Conservation (phyloP, 2,113 vertebrate genomes). For the Arothron firmamentum region DNA sequence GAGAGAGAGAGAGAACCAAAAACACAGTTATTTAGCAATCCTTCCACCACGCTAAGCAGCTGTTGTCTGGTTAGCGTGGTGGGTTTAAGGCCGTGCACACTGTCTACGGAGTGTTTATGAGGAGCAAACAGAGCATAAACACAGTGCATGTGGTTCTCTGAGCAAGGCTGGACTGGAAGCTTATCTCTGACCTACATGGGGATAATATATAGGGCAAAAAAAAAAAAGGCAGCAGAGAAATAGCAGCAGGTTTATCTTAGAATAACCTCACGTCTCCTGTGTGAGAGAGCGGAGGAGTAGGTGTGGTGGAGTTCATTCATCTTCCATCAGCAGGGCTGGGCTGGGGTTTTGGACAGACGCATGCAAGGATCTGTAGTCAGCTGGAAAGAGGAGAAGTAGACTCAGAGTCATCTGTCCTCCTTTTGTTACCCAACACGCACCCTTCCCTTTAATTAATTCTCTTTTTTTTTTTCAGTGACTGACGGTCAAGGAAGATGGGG, state of each 20-base stretch:
- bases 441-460: conserved; percentile 53
- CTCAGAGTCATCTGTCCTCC: conserved; percentile 16
- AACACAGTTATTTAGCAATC: conserved; percentile 44
- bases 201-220: conserved; percentile 31
- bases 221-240: conserved; percentile 22
- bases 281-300: conserved; percentile 14
- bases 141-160: conserved; percentile 40
- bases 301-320: conserved; percentile 4
- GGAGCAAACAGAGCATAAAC: conserved; percentile 45
- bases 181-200: conserved; percentile 49
- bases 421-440: conserved; percentile 51
- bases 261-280: conserved; percentile 22
- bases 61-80: conserved; percentile 20
- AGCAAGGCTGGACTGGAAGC: conserved; percentile 28
- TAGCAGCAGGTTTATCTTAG: conserved; percentile 12
- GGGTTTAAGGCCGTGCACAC: not conserved
- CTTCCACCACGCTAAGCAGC: conserved; percentile 37
- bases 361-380: conserved; percentile 3
- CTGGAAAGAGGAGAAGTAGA: conserved; percentile 39
- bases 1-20: too few relatives aligned
- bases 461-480: conserved; percentile 35
- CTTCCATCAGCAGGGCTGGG: not conserved
- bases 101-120: conserved; percentile 37
- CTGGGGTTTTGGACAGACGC: not conserved
- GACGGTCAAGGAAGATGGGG: conserved; percentile 38